Evolutionary conservation across 2,797 vertebrate genomes (phyloP), one percentile per base, ranked within the genome.

Genomic region (Nyctibius grandis): DNA sequence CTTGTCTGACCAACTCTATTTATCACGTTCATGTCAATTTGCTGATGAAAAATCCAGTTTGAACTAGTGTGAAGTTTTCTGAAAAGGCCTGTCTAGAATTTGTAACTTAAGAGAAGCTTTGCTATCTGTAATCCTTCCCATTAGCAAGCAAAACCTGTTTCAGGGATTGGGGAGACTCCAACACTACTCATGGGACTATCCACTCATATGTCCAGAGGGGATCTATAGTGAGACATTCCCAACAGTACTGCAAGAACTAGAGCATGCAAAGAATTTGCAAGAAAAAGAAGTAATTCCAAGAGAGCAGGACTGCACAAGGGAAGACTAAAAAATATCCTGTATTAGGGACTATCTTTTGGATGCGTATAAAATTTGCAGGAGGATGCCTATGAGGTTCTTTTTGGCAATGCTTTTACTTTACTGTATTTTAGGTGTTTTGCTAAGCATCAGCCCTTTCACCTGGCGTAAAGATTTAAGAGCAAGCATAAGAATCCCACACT

Each of bases 1-100:
- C 36, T n/a, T 87, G 17, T 91, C 29, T 74, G 42, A 83, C 51
- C 11, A 2, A 44, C 45, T 83, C 34, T 86, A 91, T 95, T 96
- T 91, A 80, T 89, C 56, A 61, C 2, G 1, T 68, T 83, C 34
- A 48, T 42, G 60, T 74, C 74, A 92, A 77, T 92, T 94, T 93
- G 33, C 34, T 92, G 82, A 88, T 47, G 21, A 91, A 88, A 95
- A 96, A 80, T 80, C 45, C 61, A 61, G 47, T 85, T 77, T 83
- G 42, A 72, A 80, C 44, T 57, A 38, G 33, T 0, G 0, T 42
- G 44, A 93, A 48, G 20, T 85, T 85, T 85, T 94, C 64, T 75
- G 54, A 53, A 80, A 93, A 72, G 22, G 2, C 15, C 36, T 70
- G 11, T 70, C 23, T 4, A 6, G 56, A 89, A 87, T 61, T 69